Conservation (phyloP, 2,888 invertebrate species). For the Diaperis boleti region DNA sequence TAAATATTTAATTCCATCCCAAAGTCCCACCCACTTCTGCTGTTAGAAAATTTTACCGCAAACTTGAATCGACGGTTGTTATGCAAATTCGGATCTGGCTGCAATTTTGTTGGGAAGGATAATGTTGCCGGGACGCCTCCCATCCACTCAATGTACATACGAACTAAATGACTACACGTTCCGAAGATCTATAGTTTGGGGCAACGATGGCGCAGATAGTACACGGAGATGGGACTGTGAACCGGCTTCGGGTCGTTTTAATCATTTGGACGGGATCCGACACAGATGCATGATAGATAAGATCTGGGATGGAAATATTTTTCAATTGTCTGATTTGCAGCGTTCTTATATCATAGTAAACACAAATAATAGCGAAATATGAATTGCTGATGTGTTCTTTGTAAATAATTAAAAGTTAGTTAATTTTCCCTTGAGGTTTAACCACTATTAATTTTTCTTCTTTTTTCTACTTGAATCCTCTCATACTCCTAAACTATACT, state of each 20-base stretch:
- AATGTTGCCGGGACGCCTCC: slow-evolving; percentile 8
- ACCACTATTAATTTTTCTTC: too few species aligned
- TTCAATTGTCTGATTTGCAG: slow-evolving; percentile 3
- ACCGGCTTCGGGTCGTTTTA: slow-evolving; percentile 42
- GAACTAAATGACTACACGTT: slow-evolving; percentile 32
- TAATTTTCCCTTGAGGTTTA: too few species aligned
- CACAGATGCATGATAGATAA: neutral
- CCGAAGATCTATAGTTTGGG: slow-evolving; percentile 39
- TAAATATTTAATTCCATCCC: too few species aligned
- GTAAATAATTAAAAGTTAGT: too few species aligned
- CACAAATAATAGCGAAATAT: neutral
- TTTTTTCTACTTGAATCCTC: too few species aligned
- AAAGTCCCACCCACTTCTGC: too few species aligned
- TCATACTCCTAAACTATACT: too few species aligned
- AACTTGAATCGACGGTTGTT: slow-evolving; percentile 9
- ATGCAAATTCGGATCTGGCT: slow-evolving; percentile 13
- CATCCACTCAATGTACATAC: neutral
- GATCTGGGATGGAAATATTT: slow-evolving; percentile 17
- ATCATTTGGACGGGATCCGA: slow-evolving; percentile 29
- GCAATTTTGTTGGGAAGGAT: slow-evolving; percentile 3
- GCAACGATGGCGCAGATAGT: slow-evolving; percentile 41
- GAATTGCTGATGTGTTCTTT: neutral
- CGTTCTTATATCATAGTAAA: neutral
- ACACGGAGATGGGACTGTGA: slow-evolving; percentile 44
- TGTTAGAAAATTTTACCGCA: too few species aligned